Evolutionary conservation across 2,797 vertebrate genomes (phyloP), one percentile per base, ranked within the genome.

Genomic region (Etheostoma nigrum): DNA sequence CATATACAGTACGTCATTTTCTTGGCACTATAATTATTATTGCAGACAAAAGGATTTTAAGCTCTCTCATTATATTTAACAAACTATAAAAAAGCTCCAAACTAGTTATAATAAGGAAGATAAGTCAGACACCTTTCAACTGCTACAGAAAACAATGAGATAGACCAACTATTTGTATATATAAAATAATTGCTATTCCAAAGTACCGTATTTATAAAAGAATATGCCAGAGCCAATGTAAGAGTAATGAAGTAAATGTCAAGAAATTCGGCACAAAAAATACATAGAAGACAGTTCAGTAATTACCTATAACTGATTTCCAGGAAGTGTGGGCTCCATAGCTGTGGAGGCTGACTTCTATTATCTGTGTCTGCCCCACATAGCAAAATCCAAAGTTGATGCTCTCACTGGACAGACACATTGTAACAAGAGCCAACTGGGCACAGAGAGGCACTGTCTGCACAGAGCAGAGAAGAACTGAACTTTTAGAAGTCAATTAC

Each of bases 371-470:
- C 80, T 95, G 89, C 11, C 94, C 95, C 64, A 97, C 92, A 1
- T 93, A 95, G 86, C 96, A 97, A 66, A 89, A 93, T 47, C 96
- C 95, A 16, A 99, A 99, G 90, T 96, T 89, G 13, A 98, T n/a
- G 0, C 2, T 79, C 60, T 93, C 61, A 11, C 84, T 87, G 65
- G 97, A 97, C 23, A 99, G 93, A 74, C 92, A 86, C 18, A 98
- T 81, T 1, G 90, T 87, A 0, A 95, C 93, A n/a, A 99, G 79
- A 0, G 89, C 81, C 84, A 99, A 88, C 4, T 79, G 67, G 0
- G 96, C 97, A 19, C 63, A 62, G 67, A 99, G 89, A 44, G 96
- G 96, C 52, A 99, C 92, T 1, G 86, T 86, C 98, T 99, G 83
- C 53, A 72, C 33, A 53, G 45, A 82, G 18, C 61, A 61, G 14